phyloP scores from a whole-genome alignment of 2,797 vertebrate genomes.

The Fringilla coelebs region DNA sequence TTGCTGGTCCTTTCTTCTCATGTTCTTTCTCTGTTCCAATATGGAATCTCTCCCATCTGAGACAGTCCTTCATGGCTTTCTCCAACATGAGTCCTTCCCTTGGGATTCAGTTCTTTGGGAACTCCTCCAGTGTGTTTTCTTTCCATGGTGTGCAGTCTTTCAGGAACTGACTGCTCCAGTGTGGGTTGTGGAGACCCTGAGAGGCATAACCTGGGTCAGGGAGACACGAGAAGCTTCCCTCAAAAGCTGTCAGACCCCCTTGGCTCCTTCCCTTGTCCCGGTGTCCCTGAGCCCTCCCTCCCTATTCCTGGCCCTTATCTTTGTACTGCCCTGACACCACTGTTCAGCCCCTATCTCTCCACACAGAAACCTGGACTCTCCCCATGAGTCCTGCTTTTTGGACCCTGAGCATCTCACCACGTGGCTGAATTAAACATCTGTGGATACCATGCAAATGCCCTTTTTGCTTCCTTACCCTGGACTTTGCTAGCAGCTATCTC shows the following conservation, averaged over 20 bases:
- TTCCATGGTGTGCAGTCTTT: not conserved
- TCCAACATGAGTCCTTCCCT: not conserved
- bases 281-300: not conserved
- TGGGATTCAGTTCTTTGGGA: not conserved
- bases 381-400: not conserved
- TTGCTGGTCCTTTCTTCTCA: not conserved
- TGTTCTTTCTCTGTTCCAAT: not conserved
- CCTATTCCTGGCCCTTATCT: not conserved
- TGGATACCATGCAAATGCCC: not conserved
- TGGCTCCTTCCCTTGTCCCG: not conserved
- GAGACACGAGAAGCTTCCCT: not conserved
- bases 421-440: not conserved
- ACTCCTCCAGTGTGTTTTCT: not conserved
- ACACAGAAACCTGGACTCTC: not conserved
- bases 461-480: not conserved
- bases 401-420: not conserved
- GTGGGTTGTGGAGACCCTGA: not conserved
- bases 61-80: not conserved
- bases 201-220: no score
- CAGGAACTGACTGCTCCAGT: not conserved
- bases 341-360: not conserved
- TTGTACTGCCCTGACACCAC: not conserved
- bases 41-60: not conserved
- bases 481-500: not conserved
- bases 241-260: not conserved